Conservation (phyloP, 2,113 vertebrate species). For the Neodontobutis hainanensis region DNA sequence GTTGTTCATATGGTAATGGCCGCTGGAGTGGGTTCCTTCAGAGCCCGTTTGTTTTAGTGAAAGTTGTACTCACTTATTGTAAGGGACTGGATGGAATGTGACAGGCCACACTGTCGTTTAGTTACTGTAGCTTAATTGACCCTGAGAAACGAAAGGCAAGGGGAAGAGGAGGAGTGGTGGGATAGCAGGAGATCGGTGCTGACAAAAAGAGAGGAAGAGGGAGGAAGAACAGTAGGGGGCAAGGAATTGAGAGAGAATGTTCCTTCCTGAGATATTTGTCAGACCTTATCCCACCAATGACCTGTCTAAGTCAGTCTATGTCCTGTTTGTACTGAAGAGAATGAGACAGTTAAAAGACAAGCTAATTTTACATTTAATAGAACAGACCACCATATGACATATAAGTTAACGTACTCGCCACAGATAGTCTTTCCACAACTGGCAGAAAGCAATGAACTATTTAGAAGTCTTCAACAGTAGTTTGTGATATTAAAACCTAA, state of each 20-base stretch:
- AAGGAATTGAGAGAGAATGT: slow-evolving; percentile 25
- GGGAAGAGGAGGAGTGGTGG: slow-evolving; percentile 5
- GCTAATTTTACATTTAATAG: no score
- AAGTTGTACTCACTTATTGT: slow-evolving; percentile 72
- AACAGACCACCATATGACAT: no score
- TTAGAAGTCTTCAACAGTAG: no score
- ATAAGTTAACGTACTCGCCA: no score
- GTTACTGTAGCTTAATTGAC: slow-evolving; percentile 74
- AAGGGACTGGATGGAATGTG: slow-evolving; percentile 72
- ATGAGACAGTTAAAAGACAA: no score
- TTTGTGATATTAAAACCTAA: no score
- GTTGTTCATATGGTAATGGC: slow-evolving; percentile 76
- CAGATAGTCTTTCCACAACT: no score
- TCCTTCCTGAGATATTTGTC: no score
- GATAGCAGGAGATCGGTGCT: slow-evolving; percentile 19
- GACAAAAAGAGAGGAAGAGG: slow-evolving; percentile 28
- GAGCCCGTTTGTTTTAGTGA: slow-evolving; percentile 72
- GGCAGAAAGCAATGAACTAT: no score
- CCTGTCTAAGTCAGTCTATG: no score
- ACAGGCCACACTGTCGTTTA: slow-evolving; percentile 55
- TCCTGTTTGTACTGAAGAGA: no score
- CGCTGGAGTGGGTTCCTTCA: slow-evolving; percentile 67
- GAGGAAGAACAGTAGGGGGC: slow-evolving; percentile 18
- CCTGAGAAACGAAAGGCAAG: slow-evolving; percentile 49
- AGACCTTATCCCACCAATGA: no score